phyloP scores from a whole-genome alignment of 2,888 invertebrate genomes.

The Andrena bicolor region DNA sequence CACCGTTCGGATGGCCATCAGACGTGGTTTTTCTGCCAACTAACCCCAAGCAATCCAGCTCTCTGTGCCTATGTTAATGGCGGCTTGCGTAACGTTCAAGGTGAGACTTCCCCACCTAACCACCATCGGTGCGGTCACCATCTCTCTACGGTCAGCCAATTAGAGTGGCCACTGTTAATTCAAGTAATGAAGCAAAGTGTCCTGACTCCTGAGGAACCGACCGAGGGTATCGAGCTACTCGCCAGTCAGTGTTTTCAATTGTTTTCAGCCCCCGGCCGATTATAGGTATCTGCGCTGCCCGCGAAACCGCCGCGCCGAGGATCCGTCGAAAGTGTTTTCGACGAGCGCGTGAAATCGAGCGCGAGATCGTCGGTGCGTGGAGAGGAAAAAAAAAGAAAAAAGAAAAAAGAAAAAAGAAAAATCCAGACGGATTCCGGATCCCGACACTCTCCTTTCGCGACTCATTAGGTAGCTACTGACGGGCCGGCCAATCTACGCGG shows the following conservation, averaged over 20 bases:
- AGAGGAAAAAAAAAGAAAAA: too few relatives aligned
- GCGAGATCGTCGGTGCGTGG: slow-evolving; percentile 27
- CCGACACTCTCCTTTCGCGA: slow-evolving; percentile 39
- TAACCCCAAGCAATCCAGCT: slow-evolving; percentile 53
- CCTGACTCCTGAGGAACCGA: too few relatives aligned
- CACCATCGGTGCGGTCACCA: slow-evolving; percentile 34
- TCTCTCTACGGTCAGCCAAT: slow-evolving; percentile 54
- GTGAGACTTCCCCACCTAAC: slow-evolving; percentile 74
- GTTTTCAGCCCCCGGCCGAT: too few relatives aligned
- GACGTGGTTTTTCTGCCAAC: slow-evolving; percentile 42
- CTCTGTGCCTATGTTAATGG: slow-evolving; percentile 61
- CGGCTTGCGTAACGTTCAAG: slow-evolving; percentile 79
- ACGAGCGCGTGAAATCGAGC: slow-evolving; percentile 27
- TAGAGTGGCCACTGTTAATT: slow-evolving; percentile 68
- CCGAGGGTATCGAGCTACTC: too few relatives aligned
- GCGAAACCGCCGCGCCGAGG: neutral
- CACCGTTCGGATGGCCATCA: slow-evolving; percentile 42
- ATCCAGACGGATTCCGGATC: slow-evolving; percentile 11
- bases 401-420: neutral
- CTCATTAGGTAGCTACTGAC: slow-evolving; percentile 58
- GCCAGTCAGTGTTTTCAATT: neutral
- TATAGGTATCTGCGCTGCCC: too few relatives aligned
- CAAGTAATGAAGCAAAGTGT: slow-evolving; percentile 20
- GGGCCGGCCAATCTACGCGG: slow-evolving; percentile 11
- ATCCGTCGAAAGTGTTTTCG: slow-evolving; percentile 40